Evolutionary conservation across 2,113 vertebrate genomes (phyloP).

Genomic region (Megaleporinus macrocephalus): DNA sequence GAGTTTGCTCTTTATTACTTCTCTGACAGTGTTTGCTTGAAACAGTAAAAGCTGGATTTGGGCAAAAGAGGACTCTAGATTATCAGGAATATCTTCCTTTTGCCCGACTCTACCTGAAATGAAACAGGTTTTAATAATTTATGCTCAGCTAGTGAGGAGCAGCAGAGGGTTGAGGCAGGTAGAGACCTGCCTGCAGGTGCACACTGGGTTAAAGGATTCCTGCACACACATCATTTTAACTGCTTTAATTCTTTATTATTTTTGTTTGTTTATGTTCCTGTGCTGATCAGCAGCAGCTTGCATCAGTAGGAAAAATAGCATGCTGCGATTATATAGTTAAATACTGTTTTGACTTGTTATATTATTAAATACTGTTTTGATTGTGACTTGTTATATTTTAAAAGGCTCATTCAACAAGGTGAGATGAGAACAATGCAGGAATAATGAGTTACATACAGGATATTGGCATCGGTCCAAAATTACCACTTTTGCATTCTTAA

Average conservation of each 20-base stretch:
- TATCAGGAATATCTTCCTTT: background rate
- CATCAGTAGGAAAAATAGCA: background rate
- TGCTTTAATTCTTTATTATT: background rate
- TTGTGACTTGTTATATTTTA: too few species aligned
- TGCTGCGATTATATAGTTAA: too few species aligned
- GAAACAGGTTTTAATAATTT: conserved; percentile 31
- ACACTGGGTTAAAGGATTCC: background rate
- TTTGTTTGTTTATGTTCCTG: background rate
- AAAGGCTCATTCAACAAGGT: too few species aligned
- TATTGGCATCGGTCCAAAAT: too few species aligned
- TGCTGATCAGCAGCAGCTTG: background rate
- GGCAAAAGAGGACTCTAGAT: background rate
- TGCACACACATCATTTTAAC: background rate
- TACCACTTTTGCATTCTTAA: too few species aligned
- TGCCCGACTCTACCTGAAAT: background rate
- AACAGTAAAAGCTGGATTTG: background rate
- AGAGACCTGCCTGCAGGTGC: conserved; percentile 20
- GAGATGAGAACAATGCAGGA: too few species aligned
- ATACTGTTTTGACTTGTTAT: too few species aligned
- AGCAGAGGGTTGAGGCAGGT: conserved; percentile 19
- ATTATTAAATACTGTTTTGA: too few species aligned
- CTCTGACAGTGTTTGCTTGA: background rate
- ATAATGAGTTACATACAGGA: too few species aligned
- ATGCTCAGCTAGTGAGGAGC: conserved; percentile 8
- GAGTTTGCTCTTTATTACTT: background rate